These are phyloP conservation scores for Phylloscopus whistleri DNA, from an alignment of 2,113 vertebrate species.

Conservation along the genomic window DNA sequence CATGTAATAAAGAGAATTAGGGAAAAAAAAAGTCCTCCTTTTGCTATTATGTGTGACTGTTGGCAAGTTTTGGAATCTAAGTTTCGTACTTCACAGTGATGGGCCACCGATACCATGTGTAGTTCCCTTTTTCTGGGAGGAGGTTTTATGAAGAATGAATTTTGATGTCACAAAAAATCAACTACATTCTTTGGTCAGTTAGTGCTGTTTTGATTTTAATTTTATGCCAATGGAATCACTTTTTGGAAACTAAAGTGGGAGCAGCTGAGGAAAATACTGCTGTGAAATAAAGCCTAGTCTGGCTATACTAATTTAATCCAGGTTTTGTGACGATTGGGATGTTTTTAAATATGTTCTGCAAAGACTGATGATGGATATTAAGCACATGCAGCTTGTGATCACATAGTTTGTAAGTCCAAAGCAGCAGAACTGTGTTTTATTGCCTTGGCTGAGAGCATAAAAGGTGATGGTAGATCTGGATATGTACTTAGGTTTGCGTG, in stretches of 20 bases:
- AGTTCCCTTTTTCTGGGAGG: background rate
- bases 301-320: constrained; percentile 27
- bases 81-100: background rate
- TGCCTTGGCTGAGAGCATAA: background rate
- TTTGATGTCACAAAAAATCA: background rate
- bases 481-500: background rate
- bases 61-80: background rate
- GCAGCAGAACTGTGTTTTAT: constrained; percentile 5
- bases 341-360: constrained; percentile 13
- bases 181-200: background rate
- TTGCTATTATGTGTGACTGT: background rate
- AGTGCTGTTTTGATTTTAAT: background rate
- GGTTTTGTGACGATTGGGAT: background rate
- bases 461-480: background rate
- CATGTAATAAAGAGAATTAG: background rate
- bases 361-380: constrained; percentile 29
- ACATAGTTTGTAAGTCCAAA: constrained; percentile 4
- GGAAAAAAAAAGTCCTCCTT: background rate
- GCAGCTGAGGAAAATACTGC: constrained; percentile 1
- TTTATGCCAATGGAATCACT: background rate
- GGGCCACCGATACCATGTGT: background rate
- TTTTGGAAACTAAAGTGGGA: constrained; percentile 11
- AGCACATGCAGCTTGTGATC: background rate
- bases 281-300: background rate
- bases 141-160: background rate